phyloP scores from a whole-genome alignment of 2,888 invertebrate species.

The Caenorhabditis becei region DNA sequence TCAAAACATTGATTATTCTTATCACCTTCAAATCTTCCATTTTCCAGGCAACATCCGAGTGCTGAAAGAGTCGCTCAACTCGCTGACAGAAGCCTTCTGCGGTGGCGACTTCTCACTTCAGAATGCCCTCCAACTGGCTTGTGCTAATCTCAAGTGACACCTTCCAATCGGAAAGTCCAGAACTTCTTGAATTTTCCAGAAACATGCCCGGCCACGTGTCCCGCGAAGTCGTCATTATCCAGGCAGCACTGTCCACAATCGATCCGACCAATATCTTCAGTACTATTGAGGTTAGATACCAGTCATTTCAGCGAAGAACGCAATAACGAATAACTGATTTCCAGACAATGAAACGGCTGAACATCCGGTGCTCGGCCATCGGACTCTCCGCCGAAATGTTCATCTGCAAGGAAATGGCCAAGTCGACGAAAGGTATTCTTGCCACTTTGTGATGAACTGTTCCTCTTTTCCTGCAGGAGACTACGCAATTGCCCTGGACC shows the following conservation, averaged over 20 bases:
- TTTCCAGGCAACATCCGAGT: conserved; percentile 76
- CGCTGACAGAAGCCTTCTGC: conserved; percentile 86
- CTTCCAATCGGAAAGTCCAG: too few species aligned
- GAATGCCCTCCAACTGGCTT: conserved; percentile 93
- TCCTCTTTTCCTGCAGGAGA: conserved; percentile 61
- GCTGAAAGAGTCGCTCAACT: conserved; percentile 83
- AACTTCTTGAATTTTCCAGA: conserved; percentile 78
- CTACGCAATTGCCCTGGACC: conserved; percentile 90
- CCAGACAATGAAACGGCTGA: conserved; percentile 85
- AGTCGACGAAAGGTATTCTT: conserved; percentile 87
- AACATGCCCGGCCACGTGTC: conserved; percentile 95
- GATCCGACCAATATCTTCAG: conserved; percentile 94
- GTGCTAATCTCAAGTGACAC: conserved; percentile 88
- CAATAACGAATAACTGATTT: not conserved
- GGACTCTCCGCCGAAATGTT: conserved; percentile 96
- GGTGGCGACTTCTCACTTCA: conserved; percentile 96
- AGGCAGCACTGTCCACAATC: conserved; percentile 95
- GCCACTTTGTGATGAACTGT: too few species aligned
- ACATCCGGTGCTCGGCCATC: conserved; percentile 94
- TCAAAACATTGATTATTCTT: too few species aligned
- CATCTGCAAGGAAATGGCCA: conserved; percentile 91
- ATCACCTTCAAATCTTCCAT: not conserved
- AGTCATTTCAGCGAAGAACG: not conserved
- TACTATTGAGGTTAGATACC: conserved; percentile 87
- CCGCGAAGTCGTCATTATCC: conserved; percentile 92